phyloP scores from a whole-genome alignment of 2,797 vertebrate species.

The Tiaroga cobitis region DNA sequence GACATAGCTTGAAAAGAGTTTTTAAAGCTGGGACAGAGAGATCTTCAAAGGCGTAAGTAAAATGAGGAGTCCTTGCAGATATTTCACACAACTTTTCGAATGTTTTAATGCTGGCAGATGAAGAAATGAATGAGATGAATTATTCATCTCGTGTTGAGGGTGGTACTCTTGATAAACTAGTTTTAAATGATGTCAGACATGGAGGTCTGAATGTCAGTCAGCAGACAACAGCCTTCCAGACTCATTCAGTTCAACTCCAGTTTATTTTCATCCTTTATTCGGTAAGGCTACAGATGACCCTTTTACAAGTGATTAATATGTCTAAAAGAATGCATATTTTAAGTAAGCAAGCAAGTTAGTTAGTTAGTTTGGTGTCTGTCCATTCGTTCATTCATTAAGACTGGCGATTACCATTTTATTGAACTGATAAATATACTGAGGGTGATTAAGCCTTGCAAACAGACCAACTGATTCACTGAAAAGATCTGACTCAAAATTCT shows the following conservation, averaged over 20 bases:
- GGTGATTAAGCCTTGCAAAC: neutral
- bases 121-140: conserved; percentile 50
- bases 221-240: conserved; percentile 17
- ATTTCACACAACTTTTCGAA: conserved; percentile 25
- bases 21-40: conserved; percentile 42
- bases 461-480: neutral
- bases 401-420: too few species aligned
- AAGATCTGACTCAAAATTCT: neutral
- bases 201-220: conserved; percentile 22
- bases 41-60: conserved; percentile 33
- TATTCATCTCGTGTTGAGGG: conserved; percentile 45
- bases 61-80: conserved; percentile 33
- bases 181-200: conserved; percentile 51
- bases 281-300: neutral
- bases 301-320: conserved; percentile 7
- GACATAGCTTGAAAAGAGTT: conserved; percentile 44
- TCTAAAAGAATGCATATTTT: neutral
- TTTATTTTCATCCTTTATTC: conserved; percentile 3
- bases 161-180: conserved; percentile 54
- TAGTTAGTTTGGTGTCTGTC: too few species aligned
- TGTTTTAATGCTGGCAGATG: conserved; percentile 25
- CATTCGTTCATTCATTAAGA: too few species aligned
- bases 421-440: too few species aligned
- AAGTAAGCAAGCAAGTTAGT: too few species aligned
- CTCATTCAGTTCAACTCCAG: neutral